Conservation (phyloP, 2,797 vertebrate genomes). For the Neostethus bicornis region DNA sequence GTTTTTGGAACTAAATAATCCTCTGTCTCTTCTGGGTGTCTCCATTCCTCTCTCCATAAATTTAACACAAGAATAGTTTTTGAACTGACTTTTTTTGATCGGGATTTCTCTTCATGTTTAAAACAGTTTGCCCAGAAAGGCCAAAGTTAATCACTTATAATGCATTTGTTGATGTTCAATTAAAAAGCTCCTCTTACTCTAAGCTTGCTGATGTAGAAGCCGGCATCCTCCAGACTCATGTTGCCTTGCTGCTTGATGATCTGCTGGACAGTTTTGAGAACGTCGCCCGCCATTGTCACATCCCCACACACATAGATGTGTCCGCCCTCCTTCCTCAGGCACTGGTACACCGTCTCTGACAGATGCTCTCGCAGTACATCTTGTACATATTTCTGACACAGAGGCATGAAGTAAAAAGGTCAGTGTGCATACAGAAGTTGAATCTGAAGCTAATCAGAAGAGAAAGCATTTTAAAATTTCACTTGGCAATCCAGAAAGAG, state of each 20-base stretch:
- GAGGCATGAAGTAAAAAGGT: slow-evolving; percentile 17
- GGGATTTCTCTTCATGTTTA: no score
- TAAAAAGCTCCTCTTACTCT: slow-evolving; percentile 77
- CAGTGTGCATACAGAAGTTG: slow-evolving; percentile 27
- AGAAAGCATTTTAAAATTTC: slow-evolving; percentile 17
- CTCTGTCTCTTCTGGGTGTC: no score
- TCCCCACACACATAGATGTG: slow-evolving; percentile 98
- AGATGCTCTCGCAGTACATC: slow-evolving; percentile 93
- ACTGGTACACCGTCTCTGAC: slow-evolving; percentile 87
- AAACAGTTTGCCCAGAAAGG: not conserved
- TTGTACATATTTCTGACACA: slow-evolving; percentile 94
- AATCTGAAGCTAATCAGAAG: slow-evolving; percentile 14
- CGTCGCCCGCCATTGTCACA: slow-evolving; percentile 97
- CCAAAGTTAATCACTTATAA: accelerated
- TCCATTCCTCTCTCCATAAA: no score
- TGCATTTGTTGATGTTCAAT: not conserved
- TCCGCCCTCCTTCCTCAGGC: slow-evolving; percentile 90
- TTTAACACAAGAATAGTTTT: no score
- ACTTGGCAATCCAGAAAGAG: slow-evolving; percentile 23
- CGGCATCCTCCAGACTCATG: slow-evolving; percentile 89
- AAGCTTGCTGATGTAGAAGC: slow-evolving; percentile 94
- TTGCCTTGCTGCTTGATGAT: slow-evolving; percentile 89
- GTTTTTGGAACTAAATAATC: no score
- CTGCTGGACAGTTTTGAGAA: slow-evolving; percentile 93
- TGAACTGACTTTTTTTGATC: no score